A percentile compares a stretch with the other conserved stretches of the same genome.
Conservation (phyloP, 2,888 invertebrate genomes). For the Cylloceria caligata region DNA sequence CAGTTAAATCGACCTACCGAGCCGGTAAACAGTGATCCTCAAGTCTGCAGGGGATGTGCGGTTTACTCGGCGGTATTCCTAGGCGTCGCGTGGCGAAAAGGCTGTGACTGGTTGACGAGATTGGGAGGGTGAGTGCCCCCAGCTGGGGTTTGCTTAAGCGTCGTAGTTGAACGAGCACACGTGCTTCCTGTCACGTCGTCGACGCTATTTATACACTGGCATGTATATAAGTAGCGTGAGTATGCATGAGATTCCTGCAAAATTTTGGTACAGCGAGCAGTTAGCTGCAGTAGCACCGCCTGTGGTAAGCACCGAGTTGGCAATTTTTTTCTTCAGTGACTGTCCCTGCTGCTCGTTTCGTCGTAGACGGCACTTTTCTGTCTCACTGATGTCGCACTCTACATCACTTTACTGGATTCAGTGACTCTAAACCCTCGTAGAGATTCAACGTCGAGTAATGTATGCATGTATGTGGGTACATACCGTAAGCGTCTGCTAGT, state of each 20-base stretch:
- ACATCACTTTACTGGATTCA: background rate
- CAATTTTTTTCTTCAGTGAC: slow-evolving; percentile 27
- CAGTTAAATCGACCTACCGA: slow-evolving; percentile 6
- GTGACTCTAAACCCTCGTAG: background rate
- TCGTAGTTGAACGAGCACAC: slow-evolving; percentile 30
- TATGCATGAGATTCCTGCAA: slow-evolving; percentile 61
- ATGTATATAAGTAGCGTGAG: slow-evolving; percentile 20
- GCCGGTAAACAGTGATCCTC: slow-evolving; percentile 2
- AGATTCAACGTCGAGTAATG: background rate
- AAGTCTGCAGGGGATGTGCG: background rate
- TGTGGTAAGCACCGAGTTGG: slow-evolving; percentile 39
- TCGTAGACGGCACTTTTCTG: background rate
- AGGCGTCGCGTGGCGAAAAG: background rate
- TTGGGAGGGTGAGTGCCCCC: background rate
- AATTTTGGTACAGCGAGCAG: slow-evolving; percentile 53
- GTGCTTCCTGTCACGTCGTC: slow-evolving; percentile 40
- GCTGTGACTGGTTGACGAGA: background rate
- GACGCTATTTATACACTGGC: slow-evolving; percentile 13
- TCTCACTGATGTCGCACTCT: slow-evolving; percentile 11
- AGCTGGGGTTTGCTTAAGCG: slow-evolving; percentile 3
- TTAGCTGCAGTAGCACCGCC: slow-evolving; percentile 35
- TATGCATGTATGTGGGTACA: too few relatives aligned
- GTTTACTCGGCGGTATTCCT: background rate
- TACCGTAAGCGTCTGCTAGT: too few relatives aligned
- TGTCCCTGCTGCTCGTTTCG: background rate